Evolutionary conservation across 2,113 vertebrate genomes (phyloP).

Genomic region (Rhabdomys dilectus): DNA sequence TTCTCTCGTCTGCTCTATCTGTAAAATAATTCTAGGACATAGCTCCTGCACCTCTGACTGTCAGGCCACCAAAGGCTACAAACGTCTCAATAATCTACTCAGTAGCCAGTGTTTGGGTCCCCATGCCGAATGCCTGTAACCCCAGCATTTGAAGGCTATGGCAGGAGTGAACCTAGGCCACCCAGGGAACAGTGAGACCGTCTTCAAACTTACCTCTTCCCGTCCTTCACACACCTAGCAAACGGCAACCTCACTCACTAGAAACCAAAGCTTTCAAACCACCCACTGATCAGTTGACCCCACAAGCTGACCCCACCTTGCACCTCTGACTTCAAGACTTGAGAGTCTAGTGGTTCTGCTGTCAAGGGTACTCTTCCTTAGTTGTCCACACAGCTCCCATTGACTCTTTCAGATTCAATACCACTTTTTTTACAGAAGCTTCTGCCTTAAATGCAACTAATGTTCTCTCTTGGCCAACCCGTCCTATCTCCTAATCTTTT

Average conservation of each 20-base stretch:
- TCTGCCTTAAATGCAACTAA: background rate
- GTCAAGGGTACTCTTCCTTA: background rate
- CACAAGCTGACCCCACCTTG: background rate
- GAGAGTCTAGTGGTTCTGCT: background rate
- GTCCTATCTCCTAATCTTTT: background rate
- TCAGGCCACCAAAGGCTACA: background rate
- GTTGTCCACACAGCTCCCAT: background rate
- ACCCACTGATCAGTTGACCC: background rate
- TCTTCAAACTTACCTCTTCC: background rate
- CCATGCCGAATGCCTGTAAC: background rate
- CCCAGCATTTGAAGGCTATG: background rate
- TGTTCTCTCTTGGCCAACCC: too few species aligned
- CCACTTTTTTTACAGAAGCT: background rate
- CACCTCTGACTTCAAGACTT: background rate
- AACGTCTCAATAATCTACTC: background rate
- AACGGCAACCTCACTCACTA: background rate
- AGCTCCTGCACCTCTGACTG: background rate
- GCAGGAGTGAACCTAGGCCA: background rate
- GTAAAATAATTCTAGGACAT: background rate
- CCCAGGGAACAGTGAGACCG: background rate
- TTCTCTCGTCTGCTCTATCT: background rate
- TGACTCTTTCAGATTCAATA: background rate
- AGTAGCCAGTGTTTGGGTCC: background rate
- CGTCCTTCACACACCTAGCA: background rate
- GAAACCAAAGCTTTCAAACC: background rate